phyloP scores from a whole-genome alignment of 2,797 vertebrate species.

The Gymnothorax javanicus region DNA sequence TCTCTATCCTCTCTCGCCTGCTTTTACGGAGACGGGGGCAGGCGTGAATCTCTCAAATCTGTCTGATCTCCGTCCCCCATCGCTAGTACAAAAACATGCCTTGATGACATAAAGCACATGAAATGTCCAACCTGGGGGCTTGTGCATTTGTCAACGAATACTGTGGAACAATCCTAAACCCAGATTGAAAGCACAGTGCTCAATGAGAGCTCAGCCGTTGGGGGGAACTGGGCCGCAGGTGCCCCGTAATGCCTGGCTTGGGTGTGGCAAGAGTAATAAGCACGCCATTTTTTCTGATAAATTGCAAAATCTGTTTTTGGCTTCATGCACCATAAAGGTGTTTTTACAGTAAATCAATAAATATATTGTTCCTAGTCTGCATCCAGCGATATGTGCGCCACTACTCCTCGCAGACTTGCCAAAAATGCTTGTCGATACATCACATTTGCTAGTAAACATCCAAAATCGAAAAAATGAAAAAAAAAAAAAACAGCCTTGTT shows the following conservation, averaged over 20 bases:
- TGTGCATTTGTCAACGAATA: slow-evolving; percentile 20
- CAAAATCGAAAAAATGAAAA: too few species aligned
- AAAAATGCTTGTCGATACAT: too few species aligned
- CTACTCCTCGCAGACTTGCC: too few species aligned
- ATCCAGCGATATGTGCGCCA: too few species aligned
- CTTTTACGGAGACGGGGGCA: slow-evolving; percentile 73
- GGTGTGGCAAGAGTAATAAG: background rate
- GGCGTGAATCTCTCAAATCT: slow-evolving; percentile 45
- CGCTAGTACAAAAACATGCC: slow-evolving; percentile 12
- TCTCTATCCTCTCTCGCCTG: slow-evolving; percentile 70
- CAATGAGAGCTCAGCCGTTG: slow-evolving; percentile 16
- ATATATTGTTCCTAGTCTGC: too few species aligned
- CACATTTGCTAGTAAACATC: too few species aligned
- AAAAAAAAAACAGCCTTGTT: too few species aligned
- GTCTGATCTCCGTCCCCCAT: slow-evolving; percentile 54
- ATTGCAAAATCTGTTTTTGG: background rate
- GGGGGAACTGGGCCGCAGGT: slow-evolving; percentile 13
- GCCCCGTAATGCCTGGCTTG: background rate
- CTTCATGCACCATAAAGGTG: background rate
- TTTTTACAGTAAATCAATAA: background rate
- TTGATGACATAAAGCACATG: slow-evolving; percentile 38
- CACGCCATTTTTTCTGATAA: background rate
- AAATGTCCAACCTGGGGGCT: slow-evolving; percentile 24
- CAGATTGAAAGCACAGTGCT: background rate
- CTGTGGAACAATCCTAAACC: slow-evolving; percentile 39